phyloP scores from a whole-genome alignment of 2,113 vertebrate species.

The Lophura nycthemera region DNA sequence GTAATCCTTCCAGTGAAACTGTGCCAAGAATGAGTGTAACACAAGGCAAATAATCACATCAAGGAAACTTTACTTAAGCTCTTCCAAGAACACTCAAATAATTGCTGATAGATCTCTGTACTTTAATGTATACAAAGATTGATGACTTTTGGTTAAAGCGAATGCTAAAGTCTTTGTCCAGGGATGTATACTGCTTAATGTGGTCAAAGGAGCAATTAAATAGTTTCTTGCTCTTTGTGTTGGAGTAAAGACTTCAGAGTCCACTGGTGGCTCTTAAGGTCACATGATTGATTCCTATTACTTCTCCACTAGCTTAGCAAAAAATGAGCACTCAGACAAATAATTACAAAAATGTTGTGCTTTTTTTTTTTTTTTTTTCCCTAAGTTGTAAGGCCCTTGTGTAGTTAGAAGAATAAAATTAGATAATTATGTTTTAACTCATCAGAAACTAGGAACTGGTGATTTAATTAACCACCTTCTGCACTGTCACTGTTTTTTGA shows the following conservation, averaged over 20 bases:
- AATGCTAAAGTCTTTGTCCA: not conserved
- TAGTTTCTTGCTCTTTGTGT: not conserved
- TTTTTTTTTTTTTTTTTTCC: not conserved
- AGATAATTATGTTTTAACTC: slow-evolving; percentile 7
- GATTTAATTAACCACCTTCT: slow-evolving; percentile 6
- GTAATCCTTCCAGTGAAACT: not conserved
- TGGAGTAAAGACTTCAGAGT: slow-evolving; percentile 28
- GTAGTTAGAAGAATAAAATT: slow-evolving; percentile 24
- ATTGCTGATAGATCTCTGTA: not conserved
- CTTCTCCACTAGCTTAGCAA: not conserved
- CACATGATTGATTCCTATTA: slow-evolving; percentile 8
- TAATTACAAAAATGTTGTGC: not conserved
- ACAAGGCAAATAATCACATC: not conserved
- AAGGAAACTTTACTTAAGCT: not conserved
- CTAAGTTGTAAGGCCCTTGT: not conserved
- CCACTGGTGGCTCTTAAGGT: not conserved
- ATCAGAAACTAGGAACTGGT: not conserved
- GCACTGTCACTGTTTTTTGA: not conserved
- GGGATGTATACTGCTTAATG: not conserved
- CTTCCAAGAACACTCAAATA: not conserved
- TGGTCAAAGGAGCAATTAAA: slow-evolving; percentile 46
- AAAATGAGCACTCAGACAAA: slow-evolving; percentile 22
- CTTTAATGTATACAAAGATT: slow-evolving; percentile 10
- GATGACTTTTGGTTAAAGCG: slow-evolving; percentile 27
- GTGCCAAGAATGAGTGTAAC: not conserved